Evolutionary conservation across 2,113 vertebrate genomes (phyloP).

Genomic region (Ardeotis arabs): DNA sequence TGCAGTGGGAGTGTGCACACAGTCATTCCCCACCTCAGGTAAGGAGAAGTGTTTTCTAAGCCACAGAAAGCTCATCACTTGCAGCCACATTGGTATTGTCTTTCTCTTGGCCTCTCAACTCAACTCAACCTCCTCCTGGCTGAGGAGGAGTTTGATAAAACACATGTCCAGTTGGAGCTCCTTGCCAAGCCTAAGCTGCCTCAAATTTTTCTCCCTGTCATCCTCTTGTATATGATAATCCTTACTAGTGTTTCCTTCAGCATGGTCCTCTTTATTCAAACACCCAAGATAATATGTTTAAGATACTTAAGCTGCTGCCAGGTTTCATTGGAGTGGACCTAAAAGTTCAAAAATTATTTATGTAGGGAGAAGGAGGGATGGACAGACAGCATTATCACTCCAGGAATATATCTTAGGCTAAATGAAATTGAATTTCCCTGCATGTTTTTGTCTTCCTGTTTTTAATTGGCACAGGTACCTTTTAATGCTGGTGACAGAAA

Average conservation of each 20-base stretch:
- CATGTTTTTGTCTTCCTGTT: not conserved
- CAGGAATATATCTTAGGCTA: not conserved
- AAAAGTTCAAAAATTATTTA: not conserved
- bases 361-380: not conserved
- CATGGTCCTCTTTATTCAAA: not conserved
- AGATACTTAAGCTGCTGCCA: not conserved
- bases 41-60: not conserved
- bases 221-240: not conserved
- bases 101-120: not conserved
- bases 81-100: not conserved
- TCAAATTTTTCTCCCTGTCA: not conserved
- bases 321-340: not conserved
- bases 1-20: fast-evolving
- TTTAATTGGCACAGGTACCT: not conserved
- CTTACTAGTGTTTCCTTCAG: not conserved
- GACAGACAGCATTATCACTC: not conserved
- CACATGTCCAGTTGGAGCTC: fast-evolving
- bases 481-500: not conserved
- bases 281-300: not conserved
- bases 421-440: not conserved
- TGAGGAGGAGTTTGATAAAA: not conserved
- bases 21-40: not conserved
- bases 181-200: not conserved
- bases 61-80: not conserved
- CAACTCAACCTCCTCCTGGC: not conserved